Conservation (phyloP, 2,113 vertebrate genomes). For the Dunckerocampus dactyliophorus region DNA sequence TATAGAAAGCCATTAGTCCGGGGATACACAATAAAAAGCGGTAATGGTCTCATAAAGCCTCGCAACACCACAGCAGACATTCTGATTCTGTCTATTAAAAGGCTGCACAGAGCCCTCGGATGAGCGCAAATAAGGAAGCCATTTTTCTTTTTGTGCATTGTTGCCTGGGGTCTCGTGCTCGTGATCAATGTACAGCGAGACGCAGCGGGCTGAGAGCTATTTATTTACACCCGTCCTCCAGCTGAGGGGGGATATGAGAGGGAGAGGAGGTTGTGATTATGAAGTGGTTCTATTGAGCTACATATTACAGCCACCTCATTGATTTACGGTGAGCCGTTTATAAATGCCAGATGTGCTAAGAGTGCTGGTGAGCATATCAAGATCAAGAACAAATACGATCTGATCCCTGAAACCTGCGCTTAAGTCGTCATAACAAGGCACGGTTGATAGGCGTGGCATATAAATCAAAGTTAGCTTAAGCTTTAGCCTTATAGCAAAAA, state of each 20-base stretch:
- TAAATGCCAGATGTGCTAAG: constrained; percentile 45
- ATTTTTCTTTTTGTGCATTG: constrained; percentile 56
- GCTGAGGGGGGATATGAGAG: constrained; percentile 49
- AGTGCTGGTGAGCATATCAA: constrained; percentile 15
- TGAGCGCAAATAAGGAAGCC: constrained; percentile 60
- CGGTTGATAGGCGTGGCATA: neutral
- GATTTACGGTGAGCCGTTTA: constrained; percentile 50
- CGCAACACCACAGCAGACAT: constrained; percentile 64
- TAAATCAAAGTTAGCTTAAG: neutral
- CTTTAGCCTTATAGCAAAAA: neutral
- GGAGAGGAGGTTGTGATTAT: constrained; percentile 47
- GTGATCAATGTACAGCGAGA: constrained; percentile 62
- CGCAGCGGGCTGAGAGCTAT: constrained; percentile 40
- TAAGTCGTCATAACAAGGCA: neutral
- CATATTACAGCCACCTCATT: constrained; percentile 47
- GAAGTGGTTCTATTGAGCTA: constrained; percentile 47
- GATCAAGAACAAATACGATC: constrained; percentile 10
- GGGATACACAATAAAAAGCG: constrained; percentile 70
- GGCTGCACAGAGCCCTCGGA: constrained; percentile 47
- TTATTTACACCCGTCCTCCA: constrained; percentile 53
- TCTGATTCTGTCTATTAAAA: constrained; percentile 69
- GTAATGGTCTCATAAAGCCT: constrained; percentile 73
- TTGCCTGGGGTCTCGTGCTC: constrained; percentile 54
- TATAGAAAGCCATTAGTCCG: constrained; percentile 71
- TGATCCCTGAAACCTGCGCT: neutral